Evolutionary conservation across 2,113 vertebrate genomes (phyloP).

Genomic region (Platanista minor): DNA sequence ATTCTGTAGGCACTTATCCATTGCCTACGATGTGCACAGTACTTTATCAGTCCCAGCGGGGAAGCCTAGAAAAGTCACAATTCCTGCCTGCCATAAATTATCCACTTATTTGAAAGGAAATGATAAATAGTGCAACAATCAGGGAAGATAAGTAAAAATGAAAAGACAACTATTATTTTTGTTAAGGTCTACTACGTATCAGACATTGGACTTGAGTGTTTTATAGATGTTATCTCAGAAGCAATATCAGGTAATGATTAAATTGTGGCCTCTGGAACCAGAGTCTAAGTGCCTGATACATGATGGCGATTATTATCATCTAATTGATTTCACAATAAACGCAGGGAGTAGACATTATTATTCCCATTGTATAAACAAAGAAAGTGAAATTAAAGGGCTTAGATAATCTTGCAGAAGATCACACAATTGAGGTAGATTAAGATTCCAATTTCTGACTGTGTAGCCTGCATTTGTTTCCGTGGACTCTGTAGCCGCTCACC

Average conservation of each 20-base stretch:
- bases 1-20: neutral
- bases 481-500: neutral
- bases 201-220: neutral
- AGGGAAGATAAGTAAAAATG: neutral
- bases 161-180: neutral
- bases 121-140: neutral
- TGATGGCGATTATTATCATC: neutral
- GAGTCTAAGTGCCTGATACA: neutral
- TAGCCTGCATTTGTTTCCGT: neutral
- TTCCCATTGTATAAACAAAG: neutral
- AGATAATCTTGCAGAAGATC: neutral
- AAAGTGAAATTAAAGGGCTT: neutral
- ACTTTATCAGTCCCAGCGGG: neutral
- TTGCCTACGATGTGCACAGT: neutral
- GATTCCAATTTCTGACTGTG: neutral
- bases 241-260: neutral
- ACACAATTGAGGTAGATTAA: neutral
- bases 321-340: neutral
- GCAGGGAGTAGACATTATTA: neutral
- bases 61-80: neutral
- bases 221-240: constrained; percentile 32
- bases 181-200: neutral
- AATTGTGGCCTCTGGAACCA: neutral
- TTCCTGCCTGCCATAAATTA: neutral
- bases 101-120: constrained; percentile 19